These are phyloP conservation scores for Homalodisca vitripennis DNA, from an alignment of 1,140 invertebrate species.

Conservation along the genomic window DNA sequence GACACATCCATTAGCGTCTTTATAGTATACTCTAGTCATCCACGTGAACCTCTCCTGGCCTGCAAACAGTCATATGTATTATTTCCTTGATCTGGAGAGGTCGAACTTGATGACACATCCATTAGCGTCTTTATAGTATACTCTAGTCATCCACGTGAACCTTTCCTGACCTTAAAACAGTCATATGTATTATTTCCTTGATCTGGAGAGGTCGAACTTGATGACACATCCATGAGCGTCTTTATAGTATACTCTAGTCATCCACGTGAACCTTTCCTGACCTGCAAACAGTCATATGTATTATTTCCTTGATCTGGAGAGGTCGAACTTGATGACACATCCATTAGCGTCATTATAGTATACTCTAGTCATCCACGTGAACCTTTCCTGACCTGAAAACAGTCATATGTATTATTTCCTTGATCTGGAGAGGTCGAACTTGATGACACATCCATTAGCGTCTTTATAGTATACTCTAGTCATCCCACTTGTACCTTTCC, in stretches of 20 bases:
- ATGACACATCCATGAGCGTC: constrained; percentile 62
- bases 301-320: constrained; percentile 45
- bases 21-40: constrained; percentile 64
- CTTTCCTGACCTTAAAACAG: constrained; percentile 56
- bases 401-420: background rate
- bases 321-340: constrained; percentile 62
- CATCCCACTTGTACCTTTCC: constrained; percentile 62
- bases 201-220: constrained; percentile 62
- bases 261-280: constrained; percentile 62
- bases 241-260: constrained; percentile 64
- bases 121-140: constrained; percentile 63
- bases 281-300: constrained; percentile 45
- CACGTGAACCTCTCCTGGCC: constrained; percentile 63
- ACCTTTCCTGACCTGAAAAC: constrained; percentile 57
- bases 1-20: constrained; percentile 61
- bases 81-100: constrained; percentile 47
- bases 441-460: constrained; percentile 60
- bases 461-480: constrained; percentile 64
- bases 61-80: constrained; percentile 36
- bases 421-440: constrained; percentile 57
- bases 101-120: constrained; percentile 64
- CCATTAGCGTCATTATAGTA: constrained; percentile 64
- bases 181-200: constrained; percentile 42
- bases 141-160: constrained; percentile 62
- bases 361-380: constrained; percentile 62